Evolutionary conservation across 2,888 invertebrate genomes (phyloP).

Genomic region (Meiosimyza decipiens): DNA sequence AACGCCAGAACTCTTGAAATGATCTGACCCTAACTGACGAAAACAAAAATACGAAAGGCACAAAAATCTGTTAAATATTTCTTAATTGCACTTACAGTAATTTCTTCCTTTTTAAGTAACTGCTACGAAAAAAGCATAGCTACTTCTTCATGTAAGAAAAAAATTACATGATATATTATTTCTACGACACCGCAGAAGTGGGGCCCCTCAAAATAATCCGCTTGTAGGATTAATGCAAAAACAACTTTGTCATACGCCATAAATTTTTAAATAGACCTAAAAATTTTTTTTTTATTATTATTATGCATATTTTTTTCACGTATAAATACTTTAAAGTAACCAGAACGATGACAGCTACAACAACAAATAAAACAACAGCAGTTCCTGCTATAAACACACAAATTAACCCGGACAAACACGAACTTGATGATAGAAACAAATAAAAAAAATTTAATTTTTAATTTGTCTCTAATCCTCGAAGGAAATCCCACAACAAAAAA

Average conservation of each 20-base stretch:
- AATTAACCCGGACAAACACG: slow-evolving; percentile 2
- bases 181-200: no score
- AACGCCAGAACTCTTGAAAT: no score
- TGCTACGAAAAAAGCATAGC: no score
- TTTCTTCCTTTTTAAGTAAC: no score
- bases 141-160: no score
- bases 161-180: no score
- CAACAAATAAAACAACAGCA: neutral
- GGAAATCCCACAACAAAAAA: neutral
- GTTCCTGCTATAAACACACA: slow-evolving; percentile 6
- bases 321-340: slow-evolving; percentile 20
- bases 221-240: slow-evolving; percentile 22
- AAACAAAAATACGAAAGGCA: no score
- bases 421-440: no score
- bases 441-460: neutral
- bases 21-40: no score
- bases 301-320: neutral
- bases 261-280: slow-evolving; percentile 24
- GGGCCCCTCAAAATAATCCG: slow-evolving; percentile 20
- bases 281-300: slow-evolving; percentile 1
- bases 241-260: neutral
- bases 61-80: no score
- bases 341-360: neutral
- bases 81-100: no score
- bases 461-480: slow-evolving; percentile 20